phyloP scores from a whole-genome alignment of 2,888 invertebrate species.

The Electrophaes corylata region DNA sequence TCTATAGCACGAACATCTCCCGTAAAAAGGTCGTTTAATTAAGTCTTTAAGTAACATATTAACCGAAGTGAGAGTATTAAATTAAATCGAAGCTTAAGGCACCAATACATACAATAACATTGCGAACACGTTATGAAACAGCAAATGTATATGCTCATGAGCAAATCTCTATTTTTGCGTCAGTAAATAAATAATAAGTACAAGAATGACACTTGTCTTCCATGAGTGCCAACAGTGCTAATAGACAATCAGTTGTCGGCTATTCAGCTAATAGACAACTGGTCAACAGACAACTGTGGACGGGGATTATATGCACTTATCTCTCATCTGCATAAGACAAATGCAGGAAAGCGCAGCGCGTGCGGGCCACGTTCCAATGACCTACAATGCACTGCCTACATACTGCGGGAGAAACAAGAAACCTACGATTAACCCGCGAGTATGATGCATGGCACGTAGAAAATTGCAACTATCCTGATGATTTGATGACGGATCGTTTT shows the following conservation, averaged over 20 bases:
- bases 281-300: conserved; percentile 24
- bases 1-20: neutral
- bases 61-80: conserved; percentile 1
- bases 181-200: neutral
- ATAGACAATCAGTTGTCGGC: neutral
- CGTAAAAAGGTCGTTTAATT: conserved; percentile 8
- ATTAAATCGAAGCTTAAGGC: neutral
- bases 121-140: conserved; percentile 12
- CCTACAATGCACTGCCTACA: conserved; percentile 69
- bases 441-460: conserved; percentile 61
- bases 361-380: conserved; percentile 67
- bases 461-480: conserved; percentile 53
- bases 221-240: neutral
- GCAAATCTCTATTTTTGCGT: neutral
- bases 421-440: conserved; percentile 63
- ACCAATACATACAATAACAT: neutral
- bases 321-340: conserved; percentile 65
- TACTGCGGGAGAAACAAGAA: conserved; percentile 59
- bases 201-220: conserved; percentile 12
- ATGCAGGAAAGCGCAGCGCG: conserved; percentile 70
- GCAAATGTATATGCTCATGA: neutral
- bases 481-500: conserved; percentile 54
- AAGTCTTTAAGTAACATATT: neutral
- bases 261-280: conserved; percentile 16
- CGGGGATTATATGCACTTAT: conserved; percentile 33